These are phyloP conservation scores for Stenchaetothrips biformis DNA, from an alignment of 2,888 invertebrate species.

Conservation along the genomic window DNA sequence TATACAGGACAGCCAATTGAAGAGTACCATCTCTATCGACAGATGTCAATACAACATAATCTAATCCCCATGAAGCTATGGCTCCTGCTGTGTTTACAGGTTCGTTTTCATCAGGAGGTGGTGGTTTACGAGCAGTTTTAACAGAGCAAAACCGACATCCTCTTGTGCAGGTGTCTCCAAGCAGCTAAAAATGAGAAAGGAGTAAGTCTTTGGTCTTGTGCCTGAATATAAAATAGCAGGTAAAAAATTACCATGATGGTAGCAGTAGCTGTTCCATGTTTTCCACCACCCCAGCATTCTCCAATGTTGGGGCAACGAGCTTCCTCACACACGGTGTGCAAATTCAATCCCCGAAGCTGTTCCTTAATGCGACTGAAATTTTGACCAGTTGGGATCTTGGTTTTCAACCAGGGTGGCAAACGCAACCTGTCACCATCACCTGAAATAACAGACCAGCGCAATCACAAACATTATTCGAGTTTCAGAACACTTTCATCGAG, in stretches of 20 bases:
- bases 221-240: conserved; percentile 17
- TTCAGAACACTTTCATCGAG: too few species aligned
- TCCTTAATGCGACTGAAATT: conserved; percentile 81
- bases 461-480: too few species aligned
- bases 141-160: conserved; percentile 98
- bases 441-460: not conserved
- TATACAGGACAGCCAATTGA: not conserved
- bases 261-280: conserved; percentile 93
- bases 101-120: conserved; percentile 82
- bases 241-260: conserved; percentile 83
- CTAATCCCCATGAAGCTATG: conserved; percentile 89
- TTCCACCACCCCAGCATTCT: conserved; percentile 97
- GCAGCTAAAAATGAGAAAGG: conserved; percentile 55
- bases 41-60: conserved; percentile 95
- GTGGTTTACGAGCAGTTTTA: conserved; percentile 88
- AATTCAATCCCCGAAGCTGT: conserved; percentile 75
- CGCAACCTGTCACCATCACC: conserved; percentile 67
- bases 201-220: conserved; percentile 30
- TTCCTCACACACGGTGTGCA: conserved; percentile 96
- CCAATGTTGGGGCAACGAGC: conserved; percentile 97
- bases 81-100: conserved; percentile 90
- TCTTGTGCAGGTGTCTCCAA: conserved; percentile 98
- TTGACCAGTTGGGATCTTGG: conserved; percentile 83
- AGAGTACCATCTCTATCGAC: conserved; percentile 89
- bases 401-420: conserved; percentile 93